Evolutionary conservation across 2,113 vertebrate genomes (phyloP).

Genomic region (Anolis carolinensis): DNA sequence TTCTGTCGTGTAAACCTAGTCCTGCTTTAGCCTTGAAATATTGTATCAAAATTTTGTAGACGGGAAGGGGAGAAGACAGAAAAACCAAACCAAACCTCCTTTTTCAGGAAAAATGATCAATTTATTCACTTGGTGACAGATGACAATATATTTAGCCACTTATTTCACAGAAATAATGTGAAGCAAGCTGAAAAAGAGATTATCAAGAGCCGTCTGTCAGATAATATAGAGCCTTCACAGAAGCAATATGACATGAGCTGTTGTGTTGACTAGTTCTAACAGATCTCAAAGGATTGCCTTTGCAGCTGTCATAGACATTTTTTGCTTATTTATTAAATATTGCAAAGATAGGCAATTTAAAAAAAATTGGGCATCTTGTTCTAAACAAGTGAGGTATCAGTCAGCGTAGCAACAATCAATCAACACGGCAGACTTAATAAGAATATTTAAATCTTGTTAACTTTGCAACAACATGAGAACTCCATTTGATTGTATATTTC

Average conservation of each 20-base stretch:
- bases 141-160: conserved; percentile 46
- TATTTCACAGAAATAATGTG: conserved; percentile 55
- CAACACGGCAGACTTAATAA: too few relatives aligned
- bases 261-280: conserved; percentile 9
- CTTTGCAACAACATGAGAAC: too few relatives aligned
- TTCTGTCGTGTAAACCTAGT: not conserved
- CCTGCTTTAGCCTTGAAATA: conserved; percentile 26
- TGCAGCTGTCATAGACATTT: too few relatives aligned
- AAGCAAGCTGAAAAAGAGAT: conserved; percentile 26
- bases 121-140: conserved; percentile 36
- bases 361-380: too few relatives aligned
- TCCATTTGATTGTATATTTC: too few relatives aligned
- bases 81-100: not conserved
- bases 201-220: conserved; percentile 53
- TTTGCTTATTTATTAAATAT: too few relatives aligned
- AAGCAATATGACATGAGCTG: conserved; percentile 28
- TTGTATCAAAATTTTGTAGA: not conserved
- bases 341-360: too few relatives aligned
- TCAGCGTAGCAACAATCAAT: too few relatives aligned
- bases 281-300: not conserved
- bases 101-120: conserved; percentile 42
- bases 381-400: too few relatives aligned
- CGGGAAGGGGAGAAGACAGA: conserved; percentile 17
- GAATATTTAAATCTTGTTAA: too few relatives aligned
- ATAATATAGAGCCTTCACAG: conserved; percentile 19